phyloP scores from a whole-genome alignment of 2,888 invertebrate species.

The Acleris laterana region DNA sequence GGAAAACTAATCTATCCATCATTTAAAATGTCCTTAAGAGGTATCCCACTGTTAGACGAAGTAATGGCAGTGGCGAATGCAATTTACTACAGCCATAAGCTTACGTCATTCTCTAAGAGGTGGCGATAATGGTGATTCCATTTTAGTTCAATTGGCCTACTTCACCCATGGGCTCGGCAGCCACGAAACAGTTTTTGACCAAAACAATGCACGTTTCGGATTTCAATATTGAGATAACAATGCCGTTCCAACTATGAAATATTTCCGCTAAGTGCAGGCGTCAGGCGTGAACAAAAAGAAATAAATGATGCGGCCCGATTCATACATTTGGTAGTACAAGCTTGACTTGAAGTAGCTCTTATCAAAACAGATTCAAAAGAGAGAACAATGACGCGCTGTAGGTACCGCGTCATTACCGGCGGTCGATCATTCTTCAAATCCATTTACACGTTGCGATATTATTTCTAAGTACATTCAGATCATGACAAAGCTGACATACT shows the following conservation, averaged over 20 bases:
- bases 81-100: conserved; percentile 55
- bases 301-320: conserved; percentile 71
- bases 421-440: conserved; percentile 53
- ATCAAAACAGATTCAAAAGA: conserved; percentile 77
- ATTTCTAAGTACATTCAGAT: not conserved
- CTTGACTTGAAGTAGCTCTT: conserved; percentile 74
- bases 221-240: conserved; percentile 31
- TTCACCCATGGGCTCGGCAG: conserved; percentile 65
- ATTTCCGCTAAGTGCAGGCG: conserved; percentile 68
- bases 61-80: conserved; percentile 57
- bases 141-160: conserved; percentile 71
- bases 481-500: not conserved
- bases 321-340: conserved; percentile 62
- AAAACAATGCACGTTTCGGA: conserved; percentile 46
- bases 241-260: conserved; percentile 62
- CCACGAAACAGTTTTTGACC: conserved; percentile 69
- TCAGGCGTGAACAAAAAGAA: conserved; percentile 63
- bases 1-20: conserved; percentile 47
- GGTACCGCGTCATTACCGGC: conserved; percentile 62
- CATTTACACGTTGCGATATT: conserved; percentile 57
- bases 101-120: conserved; percentile 67
- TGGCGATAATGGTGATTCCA: conserved; percentile 70
- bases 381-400: conserved; percentile 77
- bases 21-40: conserved; percentile 59
- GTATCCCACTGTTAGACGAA: conserved; percentile 62